phyloP scores from a whole-genome alignment of 2,113 vertebrate genomes.

The Loxodonta africana region DNA sequence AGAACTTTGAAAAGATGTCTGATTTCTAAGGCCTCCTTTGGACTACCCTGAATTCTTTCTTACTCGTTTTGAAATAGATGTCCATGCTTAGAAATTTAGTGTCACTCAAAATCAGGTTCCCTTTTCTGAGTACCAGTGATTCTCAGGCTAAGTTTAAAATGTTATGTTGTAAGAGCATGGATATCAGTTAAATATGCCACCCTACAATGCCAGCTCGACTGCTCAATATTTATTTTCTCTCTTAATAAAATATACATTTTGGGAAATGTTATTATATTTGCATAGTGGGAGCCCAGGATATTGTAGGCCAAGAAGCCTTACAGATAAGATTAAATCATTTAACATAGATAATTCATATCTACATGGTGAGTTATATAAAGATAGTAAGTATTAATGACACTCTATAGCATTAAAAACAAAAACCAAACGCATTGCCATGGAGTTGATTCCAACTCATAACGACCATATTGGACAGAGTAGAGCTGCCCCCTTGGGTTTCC shows the following conservation, averaged over 20 bases:
- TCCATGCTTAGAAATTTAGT: conserved; percentile 68
- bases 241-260: conserved; percentile 44
- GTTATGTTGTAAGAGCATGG: neutral
- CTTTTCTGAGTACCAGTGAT: conserved; percentile 53
- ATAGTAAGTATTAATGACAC: neutral
- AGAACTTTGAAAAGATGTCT: conserved; percentile 77
- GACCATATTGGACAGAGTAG: too few species aligned
- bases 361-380: neutral
- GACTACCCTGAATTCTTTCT: conserved; percentile 52
- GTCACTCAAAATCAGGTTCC: conserved; percentile 64
- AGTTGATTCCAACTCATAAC: too few species aligned
- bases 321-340: neutral
- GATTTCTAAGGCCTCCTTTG: conserved; percentile 75
- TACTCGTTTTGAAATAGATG: conserved; percentile 66
- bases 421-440: too few species aligned
- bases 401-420: neutral
- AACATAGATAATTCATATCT: neutral
- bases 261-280: neutral
- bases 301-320: neutral
- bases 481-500: neutral
- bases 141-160: conserved; percentile 59
- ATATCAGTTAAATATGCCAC: conserved; percentile 14
- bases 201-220: neutral
- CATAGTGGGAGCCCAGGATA: neutral
- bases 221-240: neutral